A percentile compares a stretch with the other conserved stretches of the same genome.
Evolutionary conservation across 1,140 invertebrate genomes (phyloP).

Genomic region (Patella vulgata): DNA sequence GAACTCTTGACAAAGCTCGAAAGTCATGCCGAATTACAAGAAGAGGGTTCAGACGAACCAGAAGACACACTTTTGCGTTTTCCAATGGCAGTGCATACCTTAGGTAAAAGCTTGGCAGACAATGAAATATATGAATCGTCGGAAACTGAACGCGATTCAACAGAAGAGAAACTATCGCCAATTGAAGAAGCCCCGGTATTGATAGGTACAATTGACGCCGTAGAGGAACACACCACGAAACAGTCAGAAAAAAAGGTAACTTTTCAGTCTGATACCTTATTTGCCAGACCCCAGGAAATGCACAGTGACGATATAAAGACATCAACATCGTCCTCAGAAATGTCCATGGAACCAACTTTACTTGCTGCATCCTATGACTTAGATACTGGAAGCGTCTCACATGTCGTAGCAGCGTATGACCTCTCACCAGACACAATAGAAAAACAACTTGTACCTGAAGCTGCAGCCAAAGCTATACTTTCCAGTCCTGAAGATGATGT

Average conservation of each 20-base stretch:
- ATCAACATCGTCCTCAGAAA: conserved; percentile 63
- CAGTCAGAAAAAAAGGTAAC: conserved; percentile 52
- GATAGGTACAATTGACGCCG: conserved; percentile 46
- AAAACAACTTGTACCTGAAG: conserved; percentile 52
- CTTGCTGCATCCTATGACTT: conserved; percentile 65
- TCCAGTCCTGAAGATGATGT: conserved; percentile 69
- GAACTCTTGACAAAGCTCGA: conserved; percentile 40
- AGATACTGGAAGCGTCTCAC: conserved; percentile 62
- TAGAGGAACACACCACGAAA: conserved; percentile 39
- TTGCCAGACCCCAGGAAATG: conserved; percentile 24
- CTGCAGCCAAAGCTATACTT: conserved; percentile 59
- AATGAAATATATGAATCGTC: conserved; percentile 60
- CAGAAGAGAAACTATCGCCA: conserved; percentile 58
- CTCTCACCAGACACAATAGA: conserved; percentile 64
- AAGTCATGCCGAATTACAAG: conserved; percentile 37
- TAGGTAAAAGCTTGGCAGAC: conserved; percentile 52
- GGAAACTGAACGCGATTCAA: conserved; percentile 58
- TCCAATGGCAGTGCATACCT: conserved; percentile 49
- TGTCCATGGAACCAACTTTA: conserved; percentile 60
- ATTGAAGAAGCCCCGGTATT: conserved; percentile 51
- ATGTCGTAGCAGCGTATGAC: conserved; percentile 62
- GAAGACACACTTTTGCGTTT: conserved; percentile 28
- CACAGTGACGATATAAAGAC: conserved; percentile 61
- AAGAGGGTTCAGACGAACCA: conserved; percentile 18
- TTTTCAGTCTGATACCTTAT: conserved; percentile 49